Evolutionary conservation across 2,797 vertebrate species (phyloP).

Genomic region (Eulemur coronatus): DNA sequence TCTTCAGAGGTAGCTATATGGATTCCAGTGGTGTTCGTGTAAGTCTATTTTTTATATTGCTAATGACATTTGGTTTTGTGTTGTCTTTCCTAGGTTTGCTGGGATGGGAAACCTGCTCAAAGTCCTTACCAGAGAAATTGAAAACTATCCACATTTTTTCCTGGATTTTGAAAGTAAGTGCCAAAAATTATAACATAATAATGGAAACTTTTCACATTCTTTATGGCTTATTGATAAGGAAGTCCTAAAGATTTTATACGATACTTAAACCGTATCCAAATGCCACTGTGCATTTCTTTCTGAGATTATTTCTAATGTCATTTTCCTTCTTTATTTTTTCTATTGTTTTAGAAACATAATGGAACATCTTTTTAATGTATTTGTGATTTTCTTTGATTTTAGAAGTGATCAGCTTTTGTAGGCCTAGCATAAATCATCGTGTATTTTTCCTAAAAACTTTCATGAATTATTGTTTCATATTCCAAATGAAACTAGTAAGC

Average conservation of each 20-base stretch:
- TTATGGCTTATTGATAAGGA: constrained; percentile 69
- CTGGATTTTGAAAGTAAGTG: constrained; percentile 99
- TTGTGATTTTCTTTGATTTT: constrained; percentile 97
- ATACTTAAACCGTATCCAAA: constrained; percentile 61
- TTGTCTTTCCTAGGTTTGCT: constrained; percentile 95
- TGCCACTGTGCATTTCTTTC: constrained; percentile 71
- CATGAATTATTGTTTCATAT: constrained; percentile 74
- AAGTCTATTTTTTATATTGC: constrained; percentile 61
- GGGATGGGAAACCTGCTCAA: constrained; percentile 99
- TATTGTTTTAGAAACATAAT: constrained; percentile 91
- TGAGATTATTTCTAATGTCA: constrained; percentile 75
- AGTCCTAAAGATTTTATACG: constrained; percentile 59
- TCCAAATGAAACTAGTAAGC: constrained; percentile 78
- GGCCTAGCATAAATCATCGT: constrained; percentile 80
- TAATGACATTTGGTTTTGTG: constrained; percentile 84
- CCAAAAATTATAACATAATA: constrained; percentile 68
- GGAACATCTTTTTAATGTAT: constrained; percentile 95
- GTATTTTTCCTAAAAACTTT: constrained; percentile 78
- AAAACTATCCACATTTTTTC: constrained; percentile 99
- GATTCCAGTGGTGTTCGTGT: neutral
- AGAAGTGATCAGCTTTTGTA: constrained; percentile 92
- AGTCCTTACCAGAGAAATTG: constrained; percentile 99
- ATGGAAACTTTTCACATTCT: constrained; percentile 65
- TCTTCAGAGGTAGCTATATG: neutral
- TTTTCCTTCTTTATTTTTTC: constrained; percentile 78